Evolutionary conservation across 35 echinoderm and acorn worm genomes (phyloP).

Genomic region (Hemicentrotus pulcherrimus): DNA sequence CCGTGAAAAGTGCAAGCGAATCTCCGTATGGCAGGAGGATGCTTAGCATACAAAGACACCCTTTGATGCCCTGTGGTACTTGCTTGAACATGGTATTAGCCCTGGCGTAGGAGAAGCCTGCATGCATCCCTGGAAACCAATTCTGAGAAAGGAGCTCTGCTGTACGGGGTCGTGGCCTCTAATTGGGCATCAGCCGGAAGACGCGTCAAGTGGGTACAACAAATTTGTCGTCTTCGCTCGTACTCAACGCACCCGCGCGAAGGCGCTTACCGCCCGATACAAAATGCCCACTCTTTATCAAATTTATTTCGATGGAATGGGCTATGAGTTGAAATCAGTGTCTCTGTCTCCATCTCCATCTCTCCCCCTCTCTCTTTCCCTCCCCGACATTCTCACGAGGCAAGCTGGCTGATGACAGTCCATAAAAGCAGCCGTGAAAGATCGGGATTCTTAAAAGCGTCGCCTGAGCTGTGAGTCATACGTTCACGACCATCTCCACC

Average conservation of each 20-base stretch:
- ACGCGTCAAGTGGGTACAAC: not conserved
- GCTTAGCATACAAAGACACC: constrained; percentile 22
- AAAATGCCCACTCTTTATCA: constrained; percentile 28
- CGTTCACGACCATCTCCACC: constrained; percentile 1
- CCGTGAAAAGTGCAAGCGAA: not conserved
- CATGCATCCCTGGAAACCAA: not conserved
- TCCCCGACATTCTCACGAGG: not conserved
- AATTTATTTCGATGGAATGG: constrained; percentile 2
- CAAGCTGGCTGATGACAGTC: not conserved
- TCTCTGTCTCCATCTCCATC: not conserved
- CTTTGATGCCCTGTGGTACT: constrained; percentile 18
- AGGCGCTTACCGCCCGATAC: not conserved
- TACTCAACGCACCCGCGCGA: not conserved
- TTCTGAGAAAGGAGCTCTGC: not conserved
- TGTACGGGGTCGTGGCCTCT: constrained; percentile 4
- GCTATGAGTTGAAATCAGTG: not conserved
- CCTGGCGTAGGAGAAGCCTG: not conserved
- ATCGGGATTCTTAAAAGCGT: not conserved
- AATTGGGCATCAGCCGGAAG: not conserved
- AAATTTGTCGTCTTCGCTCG: not conserved
- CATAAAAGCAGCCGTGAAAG: not conserved
- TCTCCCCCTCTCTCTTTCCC: not conserved
- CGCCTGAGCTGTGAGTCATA: constrained; percentile 26
- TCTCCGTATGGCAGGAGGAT: not conserved
- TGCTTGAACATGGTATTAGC: constrained; percentile 30